Evolutionary conservation across 2,797 vertebrate species (phyloP).

Genomic region (Pseudomugil tenellus): DNA sequence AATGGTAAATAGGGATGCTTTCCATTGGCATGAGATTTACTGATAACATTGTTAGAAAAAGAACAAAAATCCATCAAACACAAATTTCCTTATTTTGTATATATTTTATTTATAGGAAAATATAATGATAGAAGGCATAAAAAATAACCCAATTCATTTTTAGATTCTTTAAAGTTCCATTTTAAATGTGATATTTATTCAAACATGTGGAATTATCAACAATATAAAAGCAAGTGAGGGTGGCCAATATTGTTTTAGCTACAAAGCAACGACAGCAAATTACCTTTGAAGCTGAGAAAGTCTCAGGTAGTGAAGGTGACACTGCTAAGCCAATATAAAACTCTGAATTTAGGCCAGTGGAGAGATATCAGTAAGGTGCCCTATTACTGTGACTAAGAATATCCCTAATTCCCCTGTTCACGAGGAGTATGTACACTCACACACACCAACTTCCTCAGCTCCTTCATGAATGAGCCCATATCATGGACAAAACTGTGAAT

Average conservation of each 20-base stretch:
- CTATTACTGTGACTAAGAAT: conserved; percentile 48
- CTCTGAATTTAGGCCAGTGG: conserved; percentile 74
- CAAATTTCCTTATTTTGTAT: background rate
- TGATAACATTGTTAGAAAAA: no score
- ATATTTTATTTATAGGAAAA: no score
- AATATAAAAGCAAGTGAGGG: background rate
- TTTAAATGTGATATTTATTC: conserved; percentile 1
- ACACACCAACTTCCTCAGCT: conserved; percentile 30
- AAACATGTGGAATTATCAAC: background rate
- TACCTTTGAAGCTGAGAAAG: conserved; percentile 34
- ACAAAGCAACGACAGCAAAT: conserved; percentile 41
- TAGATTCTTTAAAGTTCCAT: background rate
- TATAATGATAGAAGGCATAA: background rate
- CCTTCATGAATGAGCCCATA: conserved; percentile 73
- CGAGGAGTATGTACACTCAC: background rate
- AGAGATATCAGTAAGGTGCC: conserved; percentile 52
- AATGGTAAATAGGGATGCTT: no score
- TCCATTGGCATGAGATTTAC: no score
- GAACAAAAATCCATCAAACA: no score
- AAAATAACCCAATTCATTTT: background rate
- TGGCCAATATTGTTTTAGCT: background rate
- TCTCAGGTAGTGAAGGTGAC: conserved; percentile 77
- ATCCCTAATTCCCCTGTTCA: conserved; percentile 40
- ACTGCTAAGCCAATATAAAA: conserved; percentile 74
- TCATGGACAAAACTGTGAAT: conserved; percentile 77